Conservation (phyloP, 2,113 vertebrate species). For the Hippocampus zosterae region DNA sequence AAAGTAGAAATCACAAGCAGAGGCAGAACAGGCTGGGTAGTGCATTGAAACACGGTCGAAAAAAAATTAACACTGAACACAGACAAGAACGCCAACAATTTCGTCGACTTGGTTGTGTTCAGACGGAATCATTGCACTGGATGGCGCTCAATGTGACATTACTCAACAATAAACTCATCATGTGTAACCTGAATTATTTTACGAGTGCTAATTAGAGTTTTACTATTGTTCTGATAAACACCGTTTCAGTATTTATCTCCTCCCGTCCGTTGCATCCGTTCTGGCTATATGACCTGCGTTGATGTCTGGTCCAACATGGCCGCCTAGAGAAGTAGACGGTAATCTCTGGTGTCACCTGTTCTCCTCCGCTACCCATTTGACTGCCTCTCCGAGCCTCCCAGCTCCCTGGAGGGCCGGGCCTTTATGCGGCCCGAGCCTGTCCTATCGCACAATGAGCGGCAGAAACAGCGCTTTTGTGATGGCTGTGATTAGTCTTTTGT, state of each 20-base stretch:
- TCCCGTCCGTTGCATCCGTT: slow-evolving; percentile 41
- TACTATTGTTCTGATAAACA: neutral
- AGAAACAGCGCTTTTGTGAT: slow-evolving; percentile 69
- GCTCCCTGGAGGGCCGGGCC: slow-evolving; percentile 53
- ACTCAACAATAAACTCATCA: slow-evolving; percentile 17
- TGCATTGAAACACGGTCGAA: neutral
- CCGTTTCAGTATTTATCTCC: slow-evolving; percentile 37
- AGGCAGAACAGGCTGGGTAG: neutral
- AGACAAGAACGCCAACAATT: no score
- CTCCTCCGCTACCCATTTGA: slow-evolving; percentile 48
- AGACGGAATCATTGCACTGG: no score
- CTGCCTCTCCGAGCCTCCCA: slow-evolving; percentile 29
- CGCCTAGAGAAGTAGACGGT: slow-evolving; percentile 37
- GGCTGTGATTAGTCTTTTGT: slow-evolving; percentile 75
- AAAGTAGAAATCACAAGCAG: neutral
- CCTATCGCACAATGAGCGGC: slow-evolving; percentile 63
- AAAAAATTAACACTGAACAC: no score
- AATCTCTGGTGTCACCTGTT: slow-evolving; percentile 58
- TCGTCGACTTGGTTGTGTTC: no score
- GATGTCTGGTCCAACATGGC: slow-evolving; percentile 58
- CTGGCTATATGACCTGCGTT: slow-evolving; percentile 43
- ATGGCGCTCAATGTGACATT: neutral
- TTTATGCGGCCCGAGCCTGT: slow-evolving; percentile 55
- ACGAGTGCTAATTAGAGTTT: slow-evolving; percentile 6
- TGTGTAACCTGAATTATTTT: slow-evolving; percentile 5